phyloP scores from a whole-genome alignment of 2,113 vertebrate species.

The Corapipo altera region DNA sequence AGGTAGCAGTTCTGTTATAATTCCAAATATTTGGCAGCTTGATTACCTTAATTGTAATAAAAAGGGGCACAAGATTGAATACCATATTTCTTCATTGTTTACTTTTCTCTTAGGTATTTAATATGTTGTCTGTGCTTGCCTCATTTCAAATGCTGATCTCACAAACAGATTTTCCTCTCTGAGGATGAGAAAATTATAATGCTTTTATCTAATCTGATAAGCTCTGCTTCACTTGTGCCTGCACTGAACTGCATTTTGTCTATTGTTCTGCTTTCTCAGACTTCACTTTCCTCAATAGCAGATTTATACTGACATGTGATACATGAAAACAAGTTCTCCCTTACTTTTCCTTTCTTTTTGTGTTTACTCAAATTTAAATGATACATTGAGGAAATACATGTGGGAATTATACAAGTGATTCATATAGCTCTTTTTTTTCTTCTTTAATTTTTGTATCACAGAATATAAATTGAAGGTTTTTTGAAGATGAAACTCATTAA shows the following conservation, averaged over 20 bases:
- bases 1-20: conserved; percentile 1
- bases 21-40: background rate
- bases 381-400: background rate
- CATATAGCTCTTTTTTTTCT: background rate
- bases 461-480: background rate
- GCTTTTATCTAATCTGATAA: background rate
- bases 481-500: background rate
- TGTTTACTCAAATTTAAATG: background rate
- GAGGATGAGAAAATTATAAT: background rate
- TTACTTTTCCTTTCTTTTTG: background rate
- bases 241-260: background rate
- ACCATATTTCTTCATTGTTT: conserved; percentile 2
- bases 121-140: conserved; percentile 13
- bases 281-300: background rate
- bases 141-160: conserved; percentile 3
- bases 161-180: background rate
- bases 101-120: conserved; percentile 1
- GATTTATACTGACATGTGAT: background rate
- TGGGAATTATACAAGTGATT: background rate
- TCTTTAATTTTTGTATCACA: background rate
- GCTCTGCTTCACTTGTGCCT: background rate
- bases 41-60: background rate
- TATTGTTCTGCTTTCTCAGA: background rate
- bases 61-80: background rate
- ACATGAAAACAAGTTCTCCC: background rate